phyloP scores from a whole-genome alignment of 1,140 invertebrate species.

The Ceratina calcarata region DNA sequence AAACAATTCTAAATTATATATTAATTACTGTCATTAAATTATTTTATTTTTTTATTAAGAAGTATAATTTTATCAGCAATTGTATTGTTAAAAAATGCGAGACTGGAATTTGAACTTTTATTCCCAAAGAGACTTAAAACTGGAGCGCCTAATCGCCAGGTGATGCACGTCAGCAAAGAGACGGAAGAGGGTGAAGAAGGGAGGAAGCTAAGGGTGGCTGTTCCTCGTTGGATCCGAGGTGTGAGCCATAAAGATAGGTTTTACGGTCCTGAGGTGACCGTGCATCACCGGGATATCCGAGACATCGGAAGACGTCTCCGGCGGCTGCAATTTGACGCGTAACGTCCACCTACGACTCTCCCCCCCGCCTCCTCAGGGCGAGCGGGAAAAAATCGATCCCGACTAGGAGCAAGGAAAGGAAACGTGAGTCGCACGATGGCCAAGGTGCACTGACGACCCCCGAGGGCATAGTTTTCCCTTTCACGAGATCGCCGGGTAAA shows the following conservation, averaged over 20 bases:
- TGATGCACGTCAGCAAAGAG: constrained; percentile 12
- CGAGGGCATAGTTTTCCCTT: constrained; percentile 34
- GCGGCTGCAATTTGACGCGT: constrained; percentile 15
- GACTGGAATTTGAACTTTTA: no score
- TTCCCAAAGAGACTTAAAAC: no score
- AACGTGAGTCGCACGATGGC: background rate
- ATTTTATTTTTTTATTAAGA: no score
- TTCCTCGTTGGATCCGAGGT: no score
- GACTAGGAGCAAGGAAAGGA: background rate
- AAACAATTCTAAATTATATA: no score
- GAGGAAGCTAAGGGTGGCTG: no score
- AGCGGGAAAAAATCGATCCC: constrained; percentile 13
- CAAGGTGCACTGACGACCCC: constrained; percentile 33
- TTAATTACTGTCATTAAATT: no score
- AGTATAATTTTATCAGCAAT: no score
- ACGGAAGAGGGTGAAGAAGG: background rate
- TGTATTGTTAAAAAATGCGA: no score
- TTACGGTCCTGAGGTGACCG: constrained; percentile 47
- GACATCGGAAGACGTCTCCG: background rate
- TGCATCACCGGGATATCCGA: constrained; percentile 33
- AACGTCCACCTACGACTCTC: no score
- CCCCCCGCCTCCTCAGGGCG: no score
- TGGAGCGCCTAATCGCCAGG: background rate
- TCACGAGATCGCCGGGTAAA: background rate
- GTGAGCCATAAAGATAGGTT: constrained; percentile 59